Percentiles rank a stretch among this genome's conserved stretches.
phyloP scores from a whole-genome alignment of 2,888 invertebrate species.

The Drosophila anomalata region DNA sequence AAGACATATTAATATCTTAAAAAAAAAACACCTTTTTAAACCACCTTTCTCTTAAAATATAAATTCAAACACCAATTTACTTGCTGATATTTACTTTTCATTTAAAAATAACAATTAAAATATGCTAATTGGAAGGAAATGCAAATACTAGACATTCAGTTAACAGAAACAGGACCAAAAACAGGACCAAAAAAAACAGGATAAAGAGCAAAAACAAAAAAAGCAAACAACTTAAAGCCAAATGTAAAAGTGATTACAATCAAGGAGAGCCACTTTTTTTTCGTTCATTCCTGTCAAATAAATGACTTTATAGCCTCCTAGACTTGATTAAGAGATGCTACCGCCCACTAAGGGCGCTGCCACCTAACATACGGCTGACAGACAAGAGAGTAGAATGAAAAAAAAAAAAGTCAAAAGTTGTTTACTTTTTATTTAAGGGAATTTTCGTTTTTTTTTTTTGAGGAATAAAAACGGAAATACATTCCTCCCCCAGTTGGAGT shows the following conservation, averaged over 20 bases:
- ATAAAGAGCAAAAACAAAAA: neutral
- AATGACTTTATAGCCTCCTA: neutral
- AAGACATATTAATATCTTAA: too few species aligned
- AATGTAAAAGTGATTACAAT: conserved; percentile 1
- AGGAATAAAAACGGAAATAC: neutral
- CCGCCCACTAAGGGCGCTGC: too few species aligned
- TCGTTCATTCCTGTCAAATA: neutral
- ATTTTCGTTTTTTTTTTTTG: too few species aligned
- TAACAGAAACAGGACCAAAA: too few species aligned
- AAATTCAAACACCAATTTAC: neutral
- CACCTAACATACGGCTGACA: too few species aligned
- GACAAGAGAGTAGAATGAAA: too few species aligned
- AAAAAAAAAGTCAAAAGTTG: neutral
- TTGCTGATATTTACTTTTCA: neutral
- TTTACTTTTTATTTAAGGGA: neutral
- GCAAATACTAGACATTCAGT: neutral
- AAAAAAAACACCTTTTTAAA: too few species aligned
- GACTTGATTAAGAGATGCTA: neutral
- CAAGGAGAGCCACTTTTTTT: neutral
- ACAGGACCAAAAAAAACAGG: too few species aligned
- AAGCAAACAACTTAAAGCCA: neutral
- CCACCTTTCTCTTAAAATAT: neutral
- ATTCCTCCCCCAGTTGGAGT: neutral
- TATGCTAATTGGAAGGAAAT: neutral
- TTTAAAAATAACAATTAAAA: neutral